Evolutionary conservation across 2,888 invertebrate species (phyloP), one percentile per base, ranked within the genome.

Genomic region (Helobdella robusta): DNA sequence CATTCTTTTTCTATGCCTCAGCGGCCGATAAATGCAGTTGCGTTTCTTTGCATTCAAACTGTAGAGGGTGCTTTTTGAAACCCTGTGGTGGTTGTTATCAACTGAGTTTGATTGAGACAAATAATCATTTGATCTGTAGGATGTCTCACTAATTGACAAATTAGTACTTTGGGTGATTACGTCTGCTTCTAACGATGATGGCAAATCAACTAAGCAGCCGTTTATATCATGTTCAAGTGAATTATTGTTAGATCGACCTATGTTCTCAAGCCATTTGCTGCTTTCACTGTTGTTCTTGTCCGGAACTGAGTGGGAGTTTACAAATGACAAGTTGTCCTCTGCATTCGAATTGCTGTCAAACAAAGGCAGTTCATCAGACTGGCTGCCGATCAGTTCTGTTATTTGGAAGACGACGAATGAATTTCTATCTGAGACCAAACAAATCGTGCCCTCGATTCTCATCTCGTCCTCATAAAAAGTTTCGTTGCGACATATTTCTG

Each of bases 381-480:
- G 25, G 18, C 28, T 23, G 30, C 46, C 46, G 4, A 61, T 28
- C 1, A 61, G 40, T 44, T 61, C 61, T 23, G 61, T 61, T n/a
- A 61, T 61, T 44, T 61, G 61, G 18, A 61, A 61, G 28, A 61
- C 61, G 20, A 61, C 25, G 46, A 61, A 61, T 15, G 61, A 40
- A 44, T 61, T 61, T 20, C 40, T 32, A 44, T 61, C 61, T n/a
- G 61, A 61, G 18, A 61, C 30, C 11, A 61, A 28, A 28, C 61
- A 61, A n/a, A 61, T 32, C 20, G 61, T 61, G 15, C 61, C 61
- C 46, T 61, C 61, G 20, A 61, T 44, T 61, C 40, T 61, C 44
- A 61, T 40, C 40, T 61, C 44, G 15, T 61, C 61, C 15, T 25
- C 23, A 30, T 61, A 61, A 61, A 61, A 61, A 2, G 61, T 44